A percentile compares a stretch with the other conserved stretches of the same genome.
Conservation (phyloP, 2,797 vertebrate species). For the Poeciliopsis turneri region DNA sequence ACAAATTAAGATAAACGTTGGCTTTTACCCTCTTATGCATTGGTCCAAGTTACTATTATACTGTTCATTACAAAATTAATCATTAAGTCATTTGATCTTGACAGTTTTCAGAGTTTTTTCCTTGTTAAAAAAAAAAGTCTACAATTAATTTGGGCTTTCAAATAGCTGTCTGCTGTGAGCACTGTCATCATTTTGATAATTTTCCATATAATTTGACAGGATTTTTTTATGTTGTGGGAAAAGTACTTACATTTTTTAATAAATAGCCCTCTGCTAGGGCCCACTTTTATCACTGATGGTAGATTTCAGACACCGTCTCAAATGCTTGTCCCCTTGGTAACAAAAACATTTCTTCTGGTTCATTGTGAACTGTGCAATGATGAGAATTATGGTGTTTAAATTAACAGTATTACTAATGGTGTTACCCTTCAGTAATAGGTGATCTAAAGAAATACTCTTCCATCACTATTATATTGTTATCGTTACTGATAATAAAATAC, state of each 20-base stretch:
- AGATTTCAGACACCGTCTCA: not conserved
- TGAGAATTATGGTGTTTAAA: not conserved
- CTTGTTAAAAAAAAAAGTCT: not conserved
- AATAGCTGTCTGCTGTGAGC: not conserved
- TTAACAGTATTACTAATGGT: not conserved
- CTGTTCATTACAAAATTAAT: not conserved
- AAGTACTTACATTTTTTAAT: not conserved
- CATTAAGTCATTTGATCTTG: not conserved
- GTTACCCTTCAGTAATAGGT: not conserved
- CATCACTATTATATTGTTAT: not conserved
- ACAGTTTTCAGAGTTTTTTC: not conserved
- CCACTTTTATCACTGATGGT: not conserved
- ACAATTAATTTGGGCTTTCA: not conserved
- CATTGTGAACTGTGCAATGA: not conserved
- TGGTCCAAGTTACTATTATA: not conserved
- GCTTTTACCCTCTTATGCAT: not conserved
- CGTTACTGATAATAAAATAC: no score
- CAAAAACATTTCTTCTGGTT: not conserved
- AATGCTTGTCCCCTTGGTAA: conserved; percentile 5
- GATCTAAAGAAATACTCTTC: not conserved
- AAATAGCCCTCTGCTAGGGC: not conserved
- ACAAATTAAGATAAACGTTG: not conserved
- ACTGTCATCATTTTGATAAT: not conserved
- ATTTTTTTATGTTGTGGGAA: not conserved
- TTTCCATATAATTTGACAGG: not conserved